phyloP scores from a whole-genome alignment of 2,888 invertebrate genomes.

The Drosophila pegasa region DNA sequence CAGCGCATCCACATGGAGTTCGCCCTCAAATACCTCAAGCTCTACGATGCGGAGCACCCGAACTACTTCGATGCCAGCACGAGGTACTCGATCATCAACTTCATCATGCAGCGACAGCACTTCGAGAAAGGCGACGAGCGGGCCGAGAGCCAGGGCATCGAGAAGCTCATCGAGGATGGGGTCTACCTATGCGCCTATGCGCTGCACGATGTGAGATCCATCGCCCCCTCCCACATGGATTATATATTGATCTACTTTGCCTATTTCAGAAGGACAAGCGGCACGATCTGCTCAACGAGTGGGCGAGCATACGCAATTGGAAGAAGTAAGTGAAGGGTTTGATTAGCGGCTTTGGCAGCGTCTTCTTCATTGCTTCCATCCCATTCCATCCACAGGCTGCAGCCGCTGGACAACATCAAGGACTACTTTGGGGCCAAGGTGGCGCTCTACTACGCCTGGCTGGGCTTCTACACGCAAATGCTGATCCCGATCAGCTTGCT shows the following conservation, averaged over 20 bases:
- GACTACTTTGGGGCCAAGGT: conserved; percentile 92
- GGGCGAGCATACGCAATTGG: conserved; percentile 90
- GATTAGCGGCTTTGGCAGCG: no score
- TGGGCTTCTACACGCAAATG: conserved; percentile 94
- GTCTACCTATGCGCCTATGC: conserved; percentile 91
- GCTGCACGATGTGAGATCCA: conserved; percentile 91
- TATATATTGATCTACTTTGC: not conserved
- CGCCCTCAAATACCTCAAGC: conserved; percentile 89
- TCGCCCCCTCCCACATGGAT: no score
- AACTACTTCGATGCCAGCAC: conserved; percentile 89
- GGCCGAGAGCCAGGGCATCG: conserved; percentile 87
- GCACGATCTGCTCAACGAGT: conserved; percentile 87
- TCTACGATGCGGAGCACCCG: conserved; percentile 89
- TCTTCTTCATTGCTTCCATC: not conserved
- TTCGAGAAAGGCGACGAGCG: conserved; percentile 86
- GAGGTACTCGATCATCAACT: conserved; percentile 89
- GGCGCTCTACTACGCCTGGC: conserved; percentile 93
- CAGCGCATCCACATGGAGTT: conserved; percentile 89
- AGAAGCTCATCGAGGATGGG: conserved; percentile 88
- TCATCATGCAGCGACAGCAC: conserved; percentile 90
- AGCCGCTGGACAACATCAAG: conserved; percentile 91
- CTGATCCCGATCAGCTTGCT: conserved; percentile 90
- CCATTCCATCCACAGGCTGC: conserved; percentile 81
- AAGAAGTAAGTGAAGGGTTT: conserved; percentile 86
- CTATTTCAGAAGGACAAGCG: conserved; percentile 38